A percentile compares a stretch with the other conserved stretches of the same genome.
phyloP scores from a whole-genome alignment of 2,113 vertebrate genomes.

The Oryzias celebensis region DNA sequence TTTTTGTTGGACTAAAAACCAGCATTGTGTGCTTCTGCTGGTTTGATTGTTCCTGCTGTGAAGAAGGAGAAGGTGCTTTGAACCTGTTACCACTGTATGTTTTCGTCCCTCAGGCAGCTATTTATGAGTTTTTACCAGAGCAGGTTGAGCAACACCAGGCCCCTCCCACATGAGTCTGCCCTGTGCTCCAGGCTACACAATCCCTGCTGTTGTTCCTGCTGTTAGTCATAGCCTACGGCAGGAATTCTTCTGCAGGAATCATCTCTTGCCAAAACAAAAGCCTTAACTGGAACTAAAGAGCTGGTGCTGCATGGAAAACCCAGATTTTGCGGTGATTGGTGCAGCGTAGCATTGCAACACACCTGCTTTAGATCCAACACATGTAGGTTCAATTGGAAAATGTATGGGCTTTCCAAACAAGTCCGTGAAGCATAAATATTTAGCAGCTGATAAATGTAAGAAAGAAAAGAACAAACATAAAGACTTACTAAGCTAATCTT shows the following conservation, averaged over 20 bases:
- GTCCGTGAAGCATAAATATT: too few species aligned
- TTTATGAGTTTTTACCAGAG: slow-evolving; percentile 9
- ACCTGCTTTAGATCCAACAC: background rate
- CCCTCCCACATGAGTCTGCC: slow-evolving; percentile 21
- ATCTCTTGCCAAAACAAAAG: slow-evolving; percentile 15
- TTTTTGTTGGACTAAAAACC: too few species aligned
- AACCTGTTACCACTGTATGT: too few species aligned
- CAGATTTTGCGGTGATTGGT: too few species aligned
- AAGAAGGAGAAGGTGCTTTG: too few species aligned
- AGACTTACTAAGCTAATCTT: too few species aligned
- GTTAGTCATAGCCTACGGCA: slow-evolving; percentile 63
- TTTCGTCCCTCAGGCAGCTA: background rate
- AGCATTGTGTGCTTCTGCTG: too few species aligned
- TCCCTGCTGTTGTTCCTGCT: slow-evolving; percentile 46
- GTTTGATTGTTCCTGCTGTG: too few species aligned
- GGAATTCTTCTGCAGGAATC: slow-evolving; percentile 41
- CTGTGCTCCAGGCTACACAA: slow-evolving; percentile 42
- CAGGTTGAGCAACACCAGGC: slow-evolving; percentile 53
- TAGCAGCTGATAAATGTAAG: too few species aligned
- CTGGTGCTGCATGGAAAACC: slow-evolving; percentile 1
- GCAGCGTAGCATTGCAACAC: background rate
- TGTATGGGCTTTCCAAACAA: too few species aligned
- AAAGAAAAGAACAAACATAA: too few species aligned
- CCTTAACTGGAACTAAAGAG: background rate
- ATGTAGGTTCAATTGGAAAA: too few species aligned